phyloP scores from a whole-genome alignment of 2,113 vertebrate species.

The Pomatorhinus ruficollis region DNA sequence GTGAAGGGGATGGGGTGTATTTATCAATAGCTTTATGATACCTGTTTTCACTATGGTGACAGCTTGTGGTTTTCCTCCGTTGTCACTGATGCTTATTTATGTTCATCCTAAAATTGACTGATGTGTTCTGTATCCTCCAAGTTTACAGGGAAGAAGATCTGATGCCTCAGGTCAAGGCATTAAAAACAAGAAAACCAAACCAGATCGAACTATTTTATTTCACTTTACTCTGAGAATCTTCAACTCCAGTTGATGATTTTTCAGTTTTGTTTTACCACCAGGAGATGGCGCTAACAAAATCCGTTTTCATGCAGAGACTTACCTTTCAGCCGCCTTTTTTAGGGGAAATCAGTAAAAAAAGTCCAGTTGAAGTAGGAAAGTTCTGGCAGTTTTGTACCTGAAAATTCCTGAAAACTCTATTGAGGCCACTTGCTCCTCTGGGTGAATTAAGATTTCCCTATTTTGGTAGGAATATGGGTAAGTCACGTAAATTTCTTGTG shows the following conservation, averaged over 20 bases:
- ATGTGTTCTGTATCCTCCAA: neutral
- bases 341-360: neutral
- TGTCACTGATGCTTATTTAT: neutral
- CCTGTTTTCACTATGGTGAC: neutral
- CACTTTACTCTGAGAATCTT: neutral
- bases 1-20: neutral
- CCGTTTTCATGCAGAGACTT: neutral
- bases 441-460: neutral
- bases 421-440: neutral
- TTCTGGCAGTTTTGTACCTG: neutral
- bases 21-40: neutral
- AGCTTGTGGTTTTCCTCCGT: neutral
- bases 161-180: neutral
- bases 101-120: neutral
- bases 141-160: neutral
- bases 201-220: neutral
- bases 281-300: conserved; percentile 71
- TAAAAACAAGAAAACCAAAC: neutral
- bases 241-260: neutral
- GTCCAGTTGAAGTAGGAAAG: neutral
- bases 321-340: neutral
- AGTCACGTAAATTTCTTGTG: neutral
- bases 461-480: neutral
- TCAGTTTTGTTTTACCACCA: conserved; percentile 67
- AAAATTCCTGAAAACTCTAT: conserved; percentile 29